Evolutionary conservation across 2,888 invertebrate genomes (phyloP).

Genomic region (Sympetrum striolatum): DNA sequence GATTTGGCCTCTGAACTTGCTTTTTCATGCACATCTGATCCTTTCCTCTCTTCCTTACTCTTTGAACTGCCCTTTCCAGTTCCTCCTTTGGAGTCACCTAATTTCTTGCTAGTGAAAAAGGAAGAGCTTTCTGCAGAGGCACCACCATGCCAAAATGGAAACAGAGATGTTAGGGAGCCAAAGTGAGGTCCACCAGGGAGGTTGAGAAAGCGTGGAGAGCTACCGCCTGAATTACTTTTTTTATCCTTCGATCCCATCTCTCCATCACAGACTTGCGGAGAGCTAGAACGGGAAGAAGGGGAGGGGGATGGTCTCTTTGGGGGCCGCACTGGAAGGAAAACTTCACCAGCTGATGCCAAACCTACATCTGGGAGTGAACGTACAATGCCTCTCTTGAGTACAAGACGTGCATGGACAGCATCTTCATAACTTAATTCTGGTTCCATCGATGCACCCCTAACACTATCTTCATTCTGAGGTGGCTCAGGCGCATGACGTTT

Average conservation of each 20-base stretch:
- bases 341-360: conserved; percentile 15
- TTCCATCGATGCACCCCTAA: conserved; percentile 45
- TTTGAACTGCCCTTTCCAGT: conserved; percentile 12
- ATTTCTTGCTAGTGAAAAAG: neutral
- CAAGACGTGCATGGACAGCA: conserved; percentile 44
- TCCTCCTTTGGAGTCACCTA: conserved; percentile 12
- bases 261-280: conserved; percentile 14
- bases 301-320: neutral
- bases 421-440: conserved; percentile 49
- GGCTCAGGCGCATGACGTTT: conserved; percentile 64
- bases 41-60: conserved; percentile 28
- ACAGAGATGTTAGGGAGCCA: conserved; percentile 46
- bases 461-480: conserved; percentile 49
- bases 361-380: conserved; percentile 37
- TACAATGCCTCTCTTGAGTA: conserved; percentile 63
- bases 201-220: conserved; percentile 47
- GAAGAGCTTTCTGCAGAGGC: neutral
- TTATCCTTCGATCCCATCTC: conserved; percentile 44
- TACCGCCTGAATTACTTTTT: conserved; percentile 31
- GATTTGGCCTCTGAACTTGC: conserved; percentile 17
- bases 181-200: conserved; percentile 44
- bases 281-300: neutral
- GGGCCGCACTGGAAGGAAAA: conserved; percentile 43
- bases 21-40: conserved; percentile 36
- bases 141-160: conserved; percentile 48